Evolutionary conservation across 2,888 invertebrate genomes (phyloP).

Genomic region (Laothoe populi): DNA sequence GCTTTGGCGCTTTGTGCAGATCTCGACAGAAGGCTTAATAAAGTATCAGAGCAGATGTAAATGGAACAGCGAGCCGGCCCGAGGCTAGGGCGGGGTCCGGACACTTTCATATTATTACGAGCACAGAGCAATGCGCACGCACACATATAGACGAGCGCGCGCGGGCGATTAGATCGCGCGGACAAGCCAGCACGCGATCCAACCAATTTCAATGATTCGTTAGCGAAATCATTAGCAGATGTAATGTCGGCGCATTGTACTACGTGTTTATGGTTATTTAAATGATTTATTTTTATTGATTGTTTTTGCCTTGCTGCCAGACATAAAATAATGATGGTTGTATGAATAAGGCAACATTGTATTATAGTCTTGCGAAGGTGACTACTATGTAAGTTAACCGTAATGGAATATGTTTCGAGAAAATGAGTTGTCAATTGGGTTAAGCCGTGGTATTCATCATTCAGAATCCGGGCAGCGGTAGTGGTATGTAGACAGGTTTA

Average conservation of each 20-base stretch:
- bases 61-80: constrained; percentile 76
- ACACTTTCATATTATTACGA: constrained; percentile 83
- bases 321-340: constrained; percentile 83
- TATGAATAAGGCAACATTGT: constrained; percentile 79
- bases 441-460: constrained; percentile 72
- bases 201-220: constrained; percentile 84
- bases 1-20: constrained; percentile 36
- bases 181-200: constrained; percentile 77
- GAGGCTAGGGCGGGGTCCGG: constrained; percentile 83
- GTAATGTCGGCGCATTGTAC: constrained; percentile 83
- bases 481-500: constrained; percentile 31
- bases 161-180: constrained; percentile 56
- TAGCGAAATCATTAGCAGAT: constrained; percentile 85
- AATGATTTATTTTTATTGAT: constrained; percentile 86
- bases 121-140: constrained; percentile 65
- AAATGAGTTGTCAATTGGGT: constrained; percentile 81
- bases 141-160: constrained; percentile 36
- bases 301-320: constrained; percentile 84
- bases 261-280: constrained; percentile 84
- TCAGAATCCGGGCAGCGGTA: constrained; percentile 45
- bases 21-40: constrained; percentile 78
- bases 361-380: constrained; percentile 80
- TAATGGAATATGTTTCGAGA: constrained; percentile 79
- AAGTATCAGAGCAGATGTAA: constrained; percentile 82
- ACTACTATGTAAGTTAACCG: constrained; percentile 77